A percentile compares a stretch with the other conserved stretches of the same genome.
Evolutionary conservation across 2,888 invertebrate genomes (phyloP).

Genomic region (Cacoxenus indagator): DNA sequence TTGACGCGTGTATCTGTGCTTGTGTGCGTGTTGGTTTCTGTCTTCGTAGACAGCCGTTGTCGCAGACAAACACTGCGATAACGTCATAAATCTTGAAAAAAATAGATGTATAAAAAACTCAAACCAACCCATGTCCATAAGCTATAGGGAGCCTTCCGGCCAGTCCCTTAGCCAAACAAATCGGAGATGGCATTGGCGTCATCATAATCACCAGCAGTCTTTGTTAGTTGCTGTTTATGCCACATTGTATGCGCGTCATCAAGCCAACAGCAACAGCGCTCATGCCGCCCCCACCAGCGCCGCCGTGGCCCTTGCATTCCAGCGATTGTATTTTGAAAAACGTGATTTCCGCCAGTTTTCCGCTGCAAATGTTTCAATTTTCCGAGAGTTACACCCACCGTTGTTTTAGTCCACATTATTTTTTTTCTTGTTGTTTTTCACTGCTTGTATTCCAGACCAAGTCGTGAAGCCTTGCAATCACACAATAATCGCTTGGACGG

Average conservation of each 20-base stretch:
- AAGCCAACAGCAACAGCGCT: not conserved
- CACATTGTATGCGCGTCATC: not conserved
- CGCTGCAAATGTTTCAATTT: conserved; percentile 46
- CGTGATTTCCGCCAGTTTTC: conserved; percentile 57
- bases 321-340: conserved; percentile 37
- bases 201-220: not conserved
- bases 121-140: conserved; percentile 27
- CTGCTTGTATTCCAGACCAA: not conserved
- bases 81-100: conserved; percentile 53
- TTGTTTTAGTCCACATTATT: not conserved
- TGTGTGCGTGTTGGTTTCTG: not conserved
- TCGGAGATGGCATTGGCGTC: conserved; percentile 33
- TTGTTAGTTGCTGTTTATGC: not conserved
- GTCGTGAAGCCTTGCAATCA: not conserved
- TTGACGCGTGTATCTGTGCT: not conserved
- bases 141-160: conserved; percentile 31
- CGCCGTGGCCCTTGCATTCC: not conserved
- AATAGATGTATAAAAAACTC: not conserved
- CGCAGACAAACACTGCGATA: conserved; percentile 37
- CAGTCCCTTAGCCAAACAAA: conserved; percentile 18
- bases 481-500: not conserved
- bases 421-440: conserved; percentile 17
- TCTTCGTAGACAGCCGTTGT: not conserved
- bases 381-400: not conserved
- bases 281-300: not conserved